Base-by-base conservation (phyloP, 2,888 invertebrate species). In the Pollenia amentaria region DNA sequence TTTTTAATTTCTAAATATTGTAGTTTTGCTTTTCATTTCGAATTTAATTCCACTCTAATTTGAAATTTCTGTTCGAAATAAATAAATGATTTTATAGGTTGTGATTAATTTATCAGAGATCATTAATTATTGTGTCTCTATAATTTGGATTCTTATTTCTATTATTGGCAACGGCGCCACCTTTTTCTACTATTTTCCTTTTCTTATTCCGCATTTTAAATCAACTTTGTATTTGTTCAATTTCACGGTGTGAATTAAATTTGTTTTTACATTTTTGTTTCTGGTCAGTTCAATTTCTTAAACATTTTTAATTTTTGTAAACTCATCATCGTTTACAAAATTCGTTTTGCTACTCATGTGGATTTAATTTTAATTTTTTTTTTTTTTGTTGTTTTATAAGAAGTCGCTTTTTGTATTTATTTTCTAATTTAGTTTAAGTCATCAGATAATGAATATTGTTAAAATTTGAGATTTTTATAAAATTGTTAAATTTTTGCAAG, bases 101-200 rank as follows among this genome's bases (percentile, higher is more conserved):
- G 64, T 65, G 88, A 90, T 91, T 91, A 89, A 89, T 89, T 87
- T 86, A 88, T 89, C 83, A 82, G 29, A 80, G 88, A 91, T 91
- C 92, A 91, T 91, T 91, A 92, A 92, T 91, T 90, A 89, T 85
- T 82, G 78, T 84, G 72, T 78, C 72, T 78, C 51, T 78, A 42
- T 64, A 79, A 60, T 85, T 80, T 67, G 18, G 38, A 67, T 73
- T 55, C 9, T 10, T 21, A 14, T 53, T 87, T 78, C 70, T 79
- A 51, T 70, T 75, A 62, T 83, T 85, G 85, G 72, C 55, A 57
- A 75, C 69, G 88, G 88, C 88, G 88, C 88, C 88, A 87, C 88
- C 87, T 81, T 72, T 69, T 80, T 79, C 78, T 57, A 16, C 3
- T 9, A 9, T 14, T 14, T 53, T 53, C 29, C 21, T 16, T 40